Base-by-base conservation (phyloP, 2,888 invertebrate genomes). In the Caprella mutica region DNA sequence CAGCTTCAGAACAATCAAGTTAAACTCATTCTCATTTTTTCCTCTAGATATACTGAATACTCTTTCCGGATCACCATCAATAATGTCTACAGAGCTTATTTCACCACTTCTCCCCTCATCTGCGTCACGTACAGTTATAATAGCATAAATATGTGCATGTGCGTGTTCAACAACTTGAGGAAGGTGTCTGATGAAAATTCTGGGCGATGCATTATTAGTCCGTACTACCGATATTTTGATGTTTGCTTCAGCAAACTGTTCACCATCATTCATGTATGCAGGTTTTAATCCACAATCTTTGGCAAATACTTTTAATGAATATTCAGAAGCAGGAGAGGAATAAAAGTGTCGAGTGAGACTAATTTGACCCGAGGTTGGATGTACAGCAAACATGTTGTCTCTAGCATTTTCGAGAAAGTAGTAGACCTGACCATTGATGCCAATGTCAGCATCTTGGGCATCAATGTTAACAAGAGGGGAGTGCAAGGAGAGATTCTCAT, bases 401-500 rank as follows among this genome's bases (percentile, higher is more conserved):
- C 84, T 86, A 58, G 81, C 79, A 67, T 87, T 83, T 52, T 81
- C 77, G 68, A 97, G 82, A 72, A 90, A 91, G 75, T 94, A 97
- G 75, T 96, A 96, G 68, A 97, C 89, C 76, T 96, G 92, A 1
- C 94, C 93, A 73, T 97, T 97, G 68, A 89, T 78, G 3, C 96
- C 97, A 29, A 89, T 77, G 73, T 98, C 97, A 3, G 97, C 94
- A 74, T 98, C 97, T 70, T 91, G 92, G 0, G 96, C 97, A 30
- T 81, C 72, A 6, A 79, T 75, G 60, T 70, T 69, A 3, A 72
- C 65, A 24, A 70, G 54, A 4, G 55, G 43, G 1, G 61, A 80
- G 73, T 93, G 89, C 58, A 90, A 75, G 12, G 88, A 83, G 56
- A 85, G 82, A 72, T 94, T 92, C 73, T 94, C 94, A 17, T 83